Base-by-base conservation (phyloP, 2,888 invertebrate genomes). In the Morpho deidamia region DNA sequence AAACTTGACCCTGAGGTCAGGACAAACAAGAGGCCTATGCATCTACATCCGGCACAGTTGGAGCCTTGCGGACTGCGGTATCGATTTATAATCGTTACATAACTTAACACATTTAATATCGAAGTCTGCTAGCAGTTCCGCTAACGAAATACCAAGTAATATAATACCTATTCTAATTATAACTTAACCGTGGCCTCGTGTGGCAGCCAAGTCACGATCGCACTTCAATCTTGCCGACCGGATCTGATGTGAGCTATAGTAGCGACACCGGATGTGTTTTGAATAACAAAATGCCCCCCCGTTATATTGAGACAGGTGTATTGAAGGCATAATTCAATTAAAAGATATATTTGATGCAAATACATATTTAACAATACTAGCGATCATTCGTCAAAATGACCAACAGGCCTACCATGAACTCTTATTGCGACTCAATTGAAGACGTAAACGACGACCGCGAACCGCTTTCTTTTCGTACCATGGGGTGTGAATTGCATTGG, bases 211-310 rank as follows among this genome's bases (percentile, higher is more conserved):
- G 51, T 59, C 50, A 55, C 53, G 57, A 60, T 47, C 48, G 32
- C 49, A 56, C 55, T 49, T 58, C 58, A 53, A 56, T 58, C 53
- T 44, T 46, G 34, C 55, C 55, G 58, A 56, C 58, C 51, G 60
- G 60, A 60, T 60, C 51, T 60, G 55, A 60, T 51, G 55, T 60
- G 58, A 60, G 39, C 45, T 23, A 46, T 14, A 10, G 7, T 43
- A 40, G 49, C 38, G 40, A 14, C 33, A 44, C 45, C 42, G 57
- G 52, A 55, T 53, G 38, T 38, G 33, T 34, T 52, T 37, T 10
- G 44, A 35, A 40, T 50, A 35, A 8, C 33, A 50, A 9, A 32
- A n/a, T 23, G 23, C 23, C 23, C 5, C 23, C 23, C 23, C 23
- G 23, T 23, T 23, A 23, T 8, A 10, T 10, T 37, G 35, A 10